Evolutionary conservation across 2,113 vertebrate species (phyloP).

Genomic region (Indicator indicator): DNA sequence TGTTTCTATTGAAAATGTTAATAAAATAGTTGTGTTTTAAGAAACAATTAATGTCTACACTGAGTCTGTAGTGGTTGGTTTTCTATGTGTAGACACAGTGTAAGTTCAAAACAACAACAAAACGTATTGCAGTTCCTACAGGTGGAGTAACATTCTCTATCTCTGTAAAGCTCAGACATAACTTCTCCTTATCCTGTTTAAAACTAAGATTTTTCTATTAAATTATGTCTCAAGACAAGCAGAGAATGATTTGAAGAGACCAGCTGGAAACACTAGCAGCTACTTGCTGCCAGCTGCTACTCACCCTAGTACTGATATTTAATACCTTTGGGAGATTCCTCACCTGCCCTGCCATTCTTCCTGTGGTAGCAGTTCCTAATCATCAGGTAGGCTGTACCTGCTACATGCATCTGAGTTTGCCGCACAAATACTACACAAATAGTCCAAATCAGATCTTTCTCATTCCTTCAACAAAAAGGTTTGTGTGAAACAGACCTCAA

Average conservation of each 20-base stretch:
- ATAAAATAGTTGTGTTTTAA: not conserved
- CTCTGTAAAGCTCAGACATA: not conserved
- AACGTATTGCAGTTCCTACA: not conserved
- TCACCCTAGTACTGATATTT: not conserved
- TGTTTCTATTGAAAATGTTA: not conserved
- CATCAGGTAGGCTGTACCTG: not conserved
- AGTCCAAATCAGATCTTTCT: not conserved
- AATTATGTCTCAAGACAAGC: not conserved
- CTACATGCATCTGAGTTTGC: not conserved
- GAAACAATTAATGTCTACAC: not conserved
- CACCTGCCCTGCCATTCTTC: accelerated
- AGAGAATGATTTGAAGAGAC: not conserved
- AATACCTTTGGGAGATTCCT: not conserved
- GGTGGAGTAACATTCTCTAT: not conserved
- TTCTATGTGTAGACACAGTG: not conserved
- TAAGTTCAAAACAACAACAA: not conserved
- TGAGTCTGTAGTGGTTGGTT: not conserved
- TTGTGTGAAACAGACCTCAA: not conserved
- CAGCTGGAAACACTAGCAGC: not conserved
- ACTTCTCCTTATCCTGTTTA: not conserved
- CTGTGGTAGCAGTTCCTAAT: too few relatives aligned
- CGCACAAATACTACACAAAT: not conserved
- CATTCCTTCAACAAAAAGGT: not conserved
- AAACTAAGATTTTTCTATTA: not conserved
- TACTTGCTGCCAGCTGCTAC: not conserved